A percentile compares a stretch with the other conserved stretches of the same genome.
These are phyloP conservation scores for Thaumetopoea pityocampa DNA, from an alignment of 1,140 invertebrate species.

Conservation along the genomic window DNA sequence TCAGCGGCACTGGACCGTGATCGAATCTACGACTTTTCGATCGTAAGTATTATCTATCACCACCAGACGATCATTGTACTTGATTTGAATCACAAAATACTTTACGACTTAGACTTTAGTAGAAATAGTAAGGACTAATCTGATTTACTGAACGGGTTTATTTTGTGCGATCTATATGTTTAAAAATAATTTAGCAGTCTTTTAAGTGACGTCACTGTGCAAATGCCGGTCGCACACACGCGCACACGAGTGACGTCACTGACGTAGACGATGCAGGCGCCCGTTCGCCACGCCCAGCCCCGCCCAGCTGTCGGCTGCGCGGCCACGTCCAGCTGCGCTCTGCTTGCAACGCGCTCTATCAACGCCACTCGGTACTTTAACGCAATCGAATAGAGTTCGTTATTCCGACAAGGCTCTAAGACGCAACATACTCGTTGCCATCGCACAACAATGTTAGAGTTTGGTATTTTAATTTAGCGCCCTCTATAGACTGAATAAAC, in stretches of 20 bases:
- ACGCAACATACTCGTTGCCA: neutral
- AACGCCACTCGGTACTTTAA: conserved; percentile 5
- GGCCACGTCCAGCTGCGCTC: conserved; percentile 8
- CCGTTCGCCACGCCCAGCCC: conserved; percentile 49
- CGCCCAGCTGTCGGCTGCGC: conserved; percentile 37
- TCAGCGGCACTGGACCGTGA: too few species aligned
- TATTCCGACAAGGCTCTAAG: neutral
- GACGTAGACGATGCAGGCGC: conserved; percentile 31
- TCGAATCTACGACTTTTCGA: too few species aligned
- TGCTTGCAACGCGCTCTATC: conserved; percentile 16
- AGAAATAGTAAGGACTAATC: too few species aligned
- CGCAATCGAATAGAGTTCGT: neutral
- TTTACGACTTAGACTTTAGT: too few species aligned
- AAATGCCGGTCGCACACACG: conserved; percentile 2
- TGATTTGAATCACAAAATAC: too few species aligned
- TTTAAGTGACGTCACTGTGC: conserved; percentile 18
- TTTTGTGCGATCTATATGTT: too few species aligned
- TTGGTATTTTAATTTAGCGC: neutral
- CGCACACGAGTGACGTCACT: conserved; percentile 1
- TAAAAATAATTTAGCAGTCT: too few species aligned
- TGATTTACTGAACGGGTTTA: too few species aligned
- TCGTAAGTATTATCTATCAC: too few species aligned
- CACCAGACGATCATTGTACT: too few species aligned
- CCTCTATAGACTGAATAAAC: too few species aligned
- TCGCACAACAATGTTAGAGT: neutral